phyloP scores from a whole-genome alignment of 1,140 invertebrate species.

The Pogonomyrmex californicus region DNA sequence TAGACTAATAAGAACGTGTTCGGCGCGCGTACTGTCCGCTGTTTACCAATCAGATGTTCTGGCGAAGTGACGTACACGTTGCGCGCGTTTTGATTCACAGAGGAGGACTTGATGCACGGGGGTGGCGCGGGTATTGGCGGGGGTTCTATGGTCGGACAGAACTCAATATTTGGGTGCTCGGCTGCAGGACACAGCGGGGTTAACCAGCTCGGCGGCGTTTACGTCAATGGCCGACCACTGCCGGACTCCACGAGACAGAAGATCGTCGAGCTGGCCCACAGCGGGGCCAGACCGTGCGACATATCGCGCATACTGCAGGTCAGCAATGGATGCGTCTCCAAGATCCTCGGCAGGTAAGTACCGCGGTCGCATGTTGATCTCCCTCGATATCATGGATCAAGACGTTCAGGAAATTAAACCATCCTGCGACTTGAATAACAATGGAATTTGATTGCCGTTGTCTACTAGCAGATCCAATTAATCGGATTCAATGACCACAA shows the following conservation, averaged over 20 bases:
- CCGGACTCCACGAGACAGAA: slow-evolving; percentile 98
- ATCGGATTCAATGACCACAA: not conserved
- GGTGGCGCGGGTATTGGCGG: slow-evolving; percentile 84
- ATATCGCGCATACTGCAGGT: slow-evolving; percentile 99
- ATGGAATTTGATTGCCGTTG: not conserved
- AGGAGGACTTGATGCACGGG: slow-evolving; percentile 86
- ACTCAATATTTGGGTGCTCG: slow-evolving; percentile 92
- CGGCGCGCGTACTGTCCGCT: slow-evolving; percentile 35
- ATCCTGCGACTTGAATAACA: not conserved
- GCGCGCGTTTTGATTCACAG: slow-evolving; percentile 82
- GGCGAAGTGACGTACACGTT: slow-evolving; percentile 72
- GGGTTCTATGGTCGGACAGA: slow-evolving; percentile 87
- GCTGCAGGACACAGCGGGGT: slow-evolving; percentile 97
- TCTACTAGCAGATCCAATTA: not conserved
- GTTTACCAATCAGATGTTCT: slow-evolving; percentile 70
- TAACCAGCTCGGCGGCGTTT: slow-evolving; percentile 99
- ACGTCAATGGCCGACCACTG: slow-evolving; percentile 98
- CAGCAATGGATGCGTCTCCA: slow-evolving; percentile 98
- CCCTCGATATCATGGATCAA: not conserved
- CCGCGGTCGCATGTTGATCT: not conserved
- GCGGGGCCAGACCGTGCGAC: slow-evolving; percentile 98
- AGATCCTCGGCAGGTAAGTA: slow-evolving; percentile 96
- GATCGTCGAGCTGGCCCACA: slow-evolving; percentile 99
- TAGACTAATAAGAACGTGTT: slow-evolving; percentile 72
- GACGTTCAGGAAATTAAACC: slow-evolving; percentile 9